These are phyloP conservation scores for Zingel zingel DNA, from an alignment of 2,113 vertebrate genomes.

Conservation along the genomic window DNA sequence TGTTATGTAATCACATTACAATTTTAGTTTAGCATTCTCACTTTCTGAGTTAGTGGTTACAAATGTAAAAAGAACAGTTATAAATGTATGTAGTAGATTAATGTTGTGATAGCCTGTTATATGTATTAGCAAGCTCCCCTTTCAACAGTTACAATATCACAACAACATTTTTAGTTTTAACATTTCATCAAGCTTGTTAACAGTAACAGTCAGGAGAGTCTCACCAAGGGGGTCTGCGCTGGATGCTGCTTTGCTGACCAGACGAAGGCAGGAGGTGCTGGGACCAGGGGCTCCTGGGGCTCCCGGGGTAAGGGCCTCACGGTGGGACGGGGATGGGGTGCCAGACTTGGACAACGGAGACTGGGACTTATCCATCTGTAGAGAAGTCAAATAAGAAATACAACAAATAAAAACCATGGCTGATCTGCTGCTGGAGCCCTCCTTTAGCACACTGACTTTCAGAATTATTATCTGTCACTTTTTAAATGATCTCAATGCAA, in stretches of 20 bases:
- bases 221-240: slow-evolving; percentile 87
- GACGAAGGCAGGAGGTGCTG: slow-evolving; percentile 87
- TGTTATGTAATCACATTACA: not conserved
- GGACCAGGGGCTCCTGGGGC: slow-evolving; percentile 84
- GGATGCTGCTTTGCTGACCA: slow-evolving; percentile 84
- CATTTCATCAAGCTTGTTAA: not conserved
- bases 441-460: not conserved
- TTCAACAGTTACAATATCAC: not conserved
- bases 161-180: not conserved
- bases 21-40: too few species aligned
- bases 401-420: not conserved
- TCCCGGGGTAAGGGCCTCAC: slow-evolving; percentile 85
- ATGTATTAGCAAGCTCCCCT: not conserved
- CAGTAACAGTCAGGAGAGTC: slow-evolving; percentile 34
- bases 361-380: slow-evolving; percentile 85
- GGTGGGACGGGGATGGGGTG: slow-evolving; percentile 85
- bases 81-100: not conserved
- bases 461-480: not conserved
- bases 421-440: not conserved
- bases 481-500: not conserved
- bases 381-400: slow-evolving; percentile 3
- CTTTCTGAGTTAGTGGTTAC: not conserved
- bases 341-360: slow-evolving; percentile 85
- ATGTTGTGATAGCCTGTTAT: not conserved
- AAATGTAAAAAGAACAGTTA: not conserved